Evolutionary conservation across 1,140 invertebrate genomes (phyloP), one percentile per base, ranked within the genome.

Genomic region (Neoseiulus cucumeris): DNA sequence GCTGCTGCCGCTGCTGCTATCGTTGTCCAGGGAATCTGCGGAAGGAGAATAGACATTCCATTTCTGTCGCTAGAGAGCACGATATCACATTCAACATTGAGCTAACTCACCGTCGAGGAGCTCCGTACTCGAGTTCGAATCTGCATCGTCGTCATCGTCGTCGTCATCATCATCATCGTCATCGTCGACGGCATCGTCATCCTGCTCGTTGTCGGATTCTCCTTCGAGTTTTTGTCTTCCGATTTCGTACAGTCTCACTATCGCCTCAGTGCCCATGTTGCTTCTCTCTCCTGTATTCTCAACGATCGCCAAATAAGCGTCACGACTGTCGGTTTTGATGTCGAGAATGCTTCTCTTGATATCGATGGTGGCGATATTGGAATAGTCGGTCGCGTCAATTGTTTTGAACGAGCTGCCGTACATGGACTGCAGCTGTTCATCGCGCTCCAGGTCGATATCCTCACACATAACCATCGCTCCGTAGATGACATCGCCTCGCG

Each of bases 341-440:
- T 79, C 77, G 66, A 73, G 74, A 20, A 82, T 76, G 64, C 71
- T 75, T 33, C 83, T 81, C 73, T 88, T 89, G 4, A 91, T 85
- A 77, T 93, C 90, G 68, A 87, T 84, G 0, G 91, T 94, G 0
- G 89, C 87, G 73, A 96, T 95, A 70, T 84, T 89, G 33, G 85
- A 87, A 74, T 98, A 98, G 77, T 97, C 90, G 66, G 84, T 83
- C 6, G 90, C 84, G 79, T 98, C 92, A 68, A 98, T 79, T 5
- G 90, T 93, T 73, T 92, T 89, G 74, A 97, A 95, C 45, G 89
- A 93, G 18, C 89, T 87, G 66, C 86, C 84, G 75, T 82, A 89
- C 69, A 83, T 75, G 68, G 72, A 75, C 51, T 73, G 80, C 7
- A 78, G 77, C 25, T 82, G 78, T 65, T 84, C 82, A 68, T 85